Conservation (phyloP, 2,113 vertebrate species). For the Laterallus jamaicensis region DNA sequence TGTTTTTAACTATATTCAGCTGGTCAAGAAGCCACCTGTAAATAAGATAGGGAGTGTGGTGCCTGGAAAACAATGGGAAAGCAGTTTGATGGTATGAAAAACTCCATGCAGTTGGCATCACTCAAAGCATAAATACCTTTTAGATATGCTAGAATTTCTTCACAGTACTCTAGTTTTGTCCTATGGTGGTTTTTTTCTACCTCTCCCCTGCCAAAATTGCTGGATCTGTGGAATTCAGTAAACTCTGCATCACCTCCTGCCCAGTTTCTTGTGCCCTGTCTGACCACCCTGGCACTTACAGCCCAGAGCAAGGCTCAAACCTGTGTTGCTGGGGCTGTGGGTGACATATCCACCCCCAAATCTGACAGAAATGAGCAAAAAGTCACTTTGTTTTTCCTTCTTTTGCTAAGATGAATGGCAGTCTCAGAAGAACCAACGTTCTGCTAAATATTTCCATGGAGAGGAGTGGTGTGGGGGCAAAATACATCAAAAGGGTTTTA, state of each 20-base stretch:
- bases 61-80: constrained; percentile 11
- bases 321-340: background rate
- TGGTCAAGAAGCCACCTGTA: background rate
- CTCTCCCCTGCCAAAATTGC: background rate
- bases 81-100: constrained; percentile 15
- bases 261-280: background rate
- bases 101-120: background rate
- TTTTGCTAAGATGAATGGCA: background rate
- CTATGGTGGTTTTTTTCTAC: background rate
- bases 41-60: background rate
- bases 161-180: background rate
- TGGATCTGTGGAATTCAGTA: background rate
- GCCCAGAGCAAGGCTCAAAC: background rate
- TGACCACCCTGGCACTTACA: background rate
- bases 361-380: background rate
- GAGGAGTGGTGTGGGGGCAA: background rate
- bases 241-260: background rate
- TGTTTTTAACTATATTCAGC: constrained; percentile 25
- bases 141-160: background rate
- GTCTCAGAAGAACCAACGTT: background rate
- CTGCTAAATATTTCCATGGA: background rate
- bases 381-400: background rate
- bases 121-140: background rate
- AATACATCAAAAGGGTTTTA: background rate
- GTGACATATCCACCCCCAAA: background rate